Evolutionary conservation across 2,113 vertebrate genomes (phyloP), one percentile per base, ranked within the genome.

Genomic region (Etheostoma cragini): DNA sequence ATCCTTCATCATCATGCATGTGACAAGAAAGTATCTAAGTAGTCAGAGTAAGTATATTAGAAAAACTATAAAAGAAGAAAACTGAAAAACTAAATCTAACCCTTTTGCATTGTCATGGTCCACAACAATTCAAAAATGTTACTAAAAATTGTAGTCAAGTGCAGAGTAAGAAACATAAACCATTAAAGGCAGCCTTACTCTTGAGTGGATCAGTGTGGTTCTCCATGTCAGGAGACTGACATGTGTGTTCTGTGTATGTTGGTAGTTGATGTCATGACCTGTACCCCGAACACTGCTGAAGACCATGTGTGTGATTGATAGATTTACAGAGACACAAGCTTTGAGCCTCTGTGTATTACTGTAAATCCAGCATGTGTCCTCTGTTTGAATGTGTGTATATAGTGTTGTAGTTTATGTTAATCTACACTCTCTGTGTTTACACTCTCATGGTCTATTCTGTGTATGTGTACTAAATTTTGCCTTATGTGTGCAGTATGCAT

Each of bases 241-340:
- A 75, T 80, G 64, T 72, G 70, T 35, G 30, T 49, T 78, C 62
- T 87, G 78, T 72, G 42, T 52, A 61, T 63, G 22, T 81, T 87
- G 62, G 63, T 66, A 46, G 21, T 30, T 1, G 76, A 87, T 72
- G 84, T 87, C 90, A 91, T 91, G 80, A 85, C 87, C 72, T 71
- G 69, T 63, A 64, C 26, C 75, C 53, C 15, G 35, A 35, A 67
- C 1, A 10, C 72, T 24, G 73, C 79, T 73, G 69, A 58, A 57
- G 50, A 76, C 42, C 24, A 21, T 64, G 50, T 61, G 52, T 73
- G 64, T 65, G 61, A 45, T 14, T 81, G 53, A 54, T 38, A n/a
- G 33, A 22, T 35, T 53, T n/a, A 35, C 14, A 15, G 42, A 72
- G 50, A 57, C 19, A 62, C 0, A 53, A 84, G 54, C 24, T 52